A percentile compares a stretch with the other conserved stretches of the same genome.
Evolutionary conservation across 2,888 invertebrate genomes (phyloP).

Genomic region (Antheraea assamensis): DNA sequence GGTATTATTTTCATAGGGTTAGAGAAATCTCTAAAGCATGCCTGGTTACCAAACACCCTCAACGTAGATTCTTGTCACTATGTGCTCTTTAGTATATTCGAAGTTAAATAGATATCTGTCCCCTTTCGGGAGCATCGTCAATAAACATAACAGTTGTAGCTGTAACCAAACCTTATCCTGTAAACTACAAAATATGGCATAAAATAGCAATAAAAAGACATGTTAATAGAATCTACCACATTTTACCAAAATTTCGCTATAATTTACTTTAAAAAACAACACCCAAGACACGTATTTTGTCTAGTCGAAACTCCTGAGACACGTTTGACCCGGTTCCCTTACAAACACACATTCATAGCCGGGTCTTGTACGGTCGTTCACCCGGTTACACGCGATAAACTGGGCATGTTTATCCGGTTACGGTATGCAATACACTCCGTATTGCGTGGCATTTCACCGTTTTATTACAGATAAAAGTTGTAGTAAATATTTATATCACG

Average conservation of each 20-base stretch:
- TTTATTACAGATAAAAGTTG: conserved; percentile 14
- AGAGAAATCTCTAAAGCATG: neutral
- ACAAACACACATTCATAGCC: conserved; percentile 23
- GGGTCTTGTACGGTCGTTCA: conserved; percentile 31
- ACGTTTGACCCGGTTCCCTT: conserved; percentile 22
- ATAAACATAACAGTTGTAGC: neutral
- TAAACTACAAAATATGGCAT: no score
- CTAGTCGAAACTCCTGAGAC: neutral
- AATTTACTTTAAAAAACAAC: neutral
- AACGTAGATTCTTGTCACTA: neutral
- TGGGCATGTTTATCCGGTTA: conserved; percentile 25
- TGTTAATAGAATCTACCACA: neutral
- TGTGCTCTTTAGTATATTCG: neutral
- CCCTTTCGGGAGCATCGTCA: neutral
- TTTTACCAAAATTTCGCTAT: neutral
- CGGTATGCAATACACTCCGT: conserved; percentile 15
- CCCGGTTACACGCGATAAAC: conserved; percentile 24
- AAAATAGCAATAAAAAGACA: no score
- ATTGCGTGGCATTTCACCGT: conserved; percentile 18
- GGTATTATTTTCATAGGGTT: neutral
- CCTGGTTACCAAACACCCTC: neutral
- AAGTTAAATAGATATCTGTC: neutral
- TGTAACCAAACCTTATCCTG: neutral
- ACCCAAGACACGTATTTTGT: neutral
- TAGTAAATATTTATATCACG: conserved; percentile 1